Conservation (phyloP, 2,888 invertebrate genomes). For the Machimus rusticus region DNA sequence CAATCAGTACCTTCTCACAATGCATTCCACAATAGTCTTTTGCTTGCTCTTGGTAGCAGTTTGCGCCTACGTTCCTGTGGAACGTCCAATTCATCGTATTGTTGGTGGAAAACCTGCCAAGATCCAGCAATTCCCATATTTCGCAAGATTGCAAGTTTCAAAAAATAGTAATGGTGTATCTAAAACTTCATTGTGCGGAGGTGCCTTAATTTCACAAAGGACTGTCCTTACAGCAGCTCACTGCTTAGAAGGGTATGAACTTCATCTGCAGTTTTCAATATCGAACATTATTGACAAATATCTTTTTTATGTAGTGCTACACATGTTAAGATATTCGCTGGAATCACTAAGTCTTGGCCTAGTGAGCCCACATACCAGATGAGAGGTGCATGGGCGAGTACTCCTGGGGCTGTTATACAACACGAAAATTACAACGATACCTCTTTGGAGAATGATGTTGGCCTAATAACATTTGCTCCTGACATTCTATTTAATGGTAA, state of each 20-base stretch:
- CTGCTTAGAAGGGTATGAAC: not conserved
- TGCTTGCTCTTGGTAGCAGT: not conserved
- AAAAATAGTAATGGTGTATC: not conserved
- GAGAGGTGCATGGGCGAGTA: not conserved
- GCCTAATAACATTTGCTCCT: not conserved
- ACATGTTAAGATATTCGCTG: not conserved
- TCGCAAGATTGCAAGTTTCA: not conserved
- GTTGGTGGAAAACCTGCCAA: not conserved
- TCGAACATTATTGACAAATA: not conserved
- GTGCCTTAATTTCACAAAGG: not conserved
- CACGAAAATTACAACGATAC: not conserved
- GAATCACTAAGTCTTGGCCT: not conserved
- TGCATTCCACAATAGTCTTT: not conserved
- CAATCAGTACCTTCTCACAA: not conserved
- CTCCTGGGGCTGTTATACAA: not conserved
- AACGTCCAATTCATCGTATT: not conserved
- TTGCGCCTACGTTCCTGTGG: not conserved
- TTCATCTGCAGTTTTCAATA: not conserved
- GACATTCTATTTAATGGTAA: not conserved
- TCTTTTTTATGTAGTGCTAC: not conserved
- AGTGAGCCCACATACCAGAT: not conserved
- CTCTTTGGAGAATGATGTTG: not conserved
- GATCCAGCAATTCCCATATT: not conserved
- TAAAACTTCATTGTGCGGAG: not conserved
- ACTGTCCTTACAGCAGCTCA: not conserved